phyloP scores from a whole-genome alignment of 2,888 invertebrate species.

The Pachliopta kotzebuea region DNA sequence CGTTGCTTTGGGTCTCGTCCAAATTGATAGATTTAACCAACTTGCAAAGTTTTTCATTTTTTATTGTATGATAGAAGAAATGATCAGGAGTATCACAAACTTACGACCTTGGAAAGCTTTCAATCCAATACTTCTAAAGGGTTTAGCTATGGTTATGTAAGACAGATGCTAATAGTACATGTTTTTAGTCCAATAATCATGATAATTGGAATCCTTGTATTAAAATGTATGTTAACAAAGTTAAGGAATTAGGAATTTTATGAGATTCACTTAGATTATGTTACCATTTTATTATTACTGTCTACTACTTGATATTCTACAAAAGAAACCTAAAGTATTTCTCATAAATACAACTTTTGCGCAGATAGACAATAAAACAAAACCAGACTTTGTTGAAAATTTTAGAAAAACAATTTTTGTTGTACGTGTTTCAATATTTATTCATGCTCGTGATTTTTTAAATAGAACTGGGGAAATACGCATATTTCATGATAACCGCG shows the following conservation, averaged over 20 bases:
- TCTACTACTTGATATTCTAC: too few relatives aligned
- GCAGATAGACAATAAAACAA: too few relatives aligned
- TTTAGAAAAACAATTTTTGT: too few relatives aligned
- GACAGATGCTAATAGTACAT: not conserved
- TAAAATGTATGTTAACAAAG: too few relatives aligned
- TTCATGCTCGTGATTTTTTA: not conserved
- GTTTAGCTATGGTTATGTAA: not conserved
- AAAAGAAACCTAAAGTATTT: too few relatives aligned
- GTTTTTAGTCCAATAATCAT: not conserved
- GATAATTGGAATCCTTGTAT: too few relatives aligned
- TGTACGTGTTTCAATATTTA: not conserved
- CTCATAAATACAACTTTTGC: too few relatives aligned
- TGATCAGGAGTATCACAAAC: not conserved
- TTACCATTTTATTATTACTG: too few relatives aligned
- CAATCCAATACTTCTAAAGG: not conserved
- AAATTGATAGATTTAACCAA: not conserved
- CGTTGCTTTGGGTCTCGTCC: slow-evolving; percentile 14
- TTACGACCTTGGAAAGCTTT: too few relatives aligned
- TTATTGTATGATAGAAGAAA: not conserved
- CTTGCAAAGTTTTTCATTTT: not conserved
- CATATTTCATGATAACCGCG: not conserved
- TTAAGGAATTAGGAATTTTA: too few relatives aligned
- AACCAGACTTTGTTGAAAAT: too few relatives aligned
- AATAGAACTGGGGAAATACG: not conserved
- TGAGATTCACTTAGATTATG: too few relatives aligned